phyloP scores from a whole-genome alignment of 2,888 invertebrate genomes.

The Drosophila lutescens region DNA sequence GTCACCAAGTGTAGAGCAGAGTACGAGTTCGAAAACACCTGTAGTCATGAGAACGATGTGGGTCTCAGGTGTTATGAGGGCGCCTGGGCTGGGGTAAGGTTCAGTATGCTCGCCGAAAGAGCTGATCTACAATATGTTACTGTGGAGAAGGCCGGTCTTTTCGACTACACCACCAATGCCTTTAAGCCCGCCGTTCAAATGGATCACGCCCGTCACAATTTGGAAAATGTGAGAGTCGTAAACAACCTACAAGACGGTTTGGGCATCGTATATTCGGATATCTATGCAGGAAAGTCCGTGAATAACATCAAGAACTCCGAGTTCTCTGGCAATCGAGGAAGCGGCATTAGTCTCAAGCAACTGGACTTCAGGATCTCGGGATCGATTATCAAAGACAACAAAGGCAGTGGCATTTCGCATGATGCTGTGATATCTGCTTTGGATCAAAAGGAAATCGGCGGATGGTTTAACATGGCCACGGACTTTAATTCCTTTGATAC shows the following conservation, averaged over 20 bases:
- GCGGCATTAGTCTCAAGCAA: conserved; percentile 95
- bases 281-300: conserved; percentile 93
- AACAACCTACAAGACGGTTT: conserved; percentile 97
- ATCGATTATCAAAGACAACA: conserved; percentile 92
- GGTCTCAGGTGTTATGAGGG: conserved; percentile 95
- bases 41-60: conserved; percentile 93
- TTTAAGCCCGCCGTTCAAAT: conserved; percentile 96
- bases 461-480: conserved; percentile 92
- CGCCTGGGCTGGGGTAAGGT: conserved; percentile 96
- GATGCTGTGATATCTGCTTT: conserved; percentile 93
- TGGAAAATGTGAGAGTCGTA: conserved; percentile 91
- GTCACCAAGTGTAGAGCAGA: conserved; percentile 94
- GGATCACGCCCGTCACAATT: conserved; percentile 92
- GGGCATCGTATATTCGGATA: conserved; percentile 96
- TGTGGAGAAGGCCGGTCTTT: conserved; percentile 95
- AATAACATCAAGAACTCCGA: conserved; percentile 93
- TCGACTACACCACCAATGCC: conserved; percentile 94
- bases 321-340: conserved; percentile 92
- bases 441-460: conserved; percentile 95
- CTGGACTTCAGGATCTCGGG: conserved; percentile 92
- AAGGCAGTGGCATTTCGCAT: conserved; percentile 94
- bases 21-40: conserved; percentile 94
- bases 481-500: conserved; percentile 88
- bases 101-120: conserved; percentile 94
- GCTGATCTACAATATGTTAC: conserved; percentile 94